Evolutionary conservation across 2,113 vertebrate genomes (phyloP).

Genomic region (Corythornis cristatus): DNA sequence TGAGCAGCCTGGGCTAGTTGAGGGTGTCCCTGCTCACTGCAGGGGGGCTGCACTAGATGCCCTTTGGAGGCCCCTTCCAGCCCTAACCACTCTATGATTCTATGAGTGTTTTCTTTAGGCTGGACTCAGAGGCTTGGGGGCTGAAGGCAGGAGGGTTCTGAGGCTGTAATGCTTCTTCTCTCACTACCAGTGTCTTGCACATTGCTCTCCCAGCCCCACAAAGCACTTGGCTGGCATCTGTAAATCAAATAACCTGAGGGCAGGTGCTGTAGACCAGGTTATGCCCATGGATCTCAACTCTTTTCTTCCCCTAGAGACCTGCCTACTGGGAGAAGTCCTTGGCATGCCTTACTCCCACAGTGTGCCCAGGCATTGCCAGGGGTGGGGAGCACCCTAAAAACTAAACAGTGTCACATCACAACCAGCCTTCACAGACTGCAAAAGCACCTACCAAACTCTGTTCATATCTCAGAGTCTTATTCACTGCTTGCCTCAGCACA

Average conservation of each 20-base stretch:
- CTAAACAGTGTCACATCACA: background rate
- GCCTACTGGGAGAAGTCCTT: background rate
- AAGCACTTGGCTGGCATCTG: fast-evolving
- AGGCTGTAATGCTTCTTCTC: background rate
- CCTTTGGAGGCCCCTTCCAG: no score
- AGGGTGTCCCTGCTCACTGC: no score
- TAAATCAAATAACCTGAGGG: background rate
- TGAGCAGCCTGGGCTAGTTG: no score
- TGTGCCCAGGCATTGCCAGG: fast-evolving
- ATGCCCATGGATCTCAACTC: background rate
- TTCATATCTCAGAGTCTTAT: background rate
- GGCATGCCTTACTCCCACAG: fast-evolving
- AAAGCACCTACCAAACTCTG: background rate
- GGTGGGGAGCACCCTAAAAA: background rate
- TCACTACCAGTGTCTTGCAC: fast-evolving
- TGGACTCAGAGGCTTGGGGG: fast-evolving
- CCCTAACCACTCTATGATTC: background rate
- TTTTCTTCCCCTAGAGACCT: background rate
- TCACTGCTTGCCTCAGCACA: background rate
- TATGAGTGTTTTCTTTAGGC: background rate
- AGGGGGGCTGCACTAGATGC: no score
- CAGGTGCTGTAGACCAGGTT: fast-evolving
- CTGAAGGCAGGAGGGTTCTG: background rate
- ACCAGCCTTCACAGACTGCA: background rate
- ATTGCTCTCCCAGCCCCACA: background rate